A percentile compares a stretch with the other conserved stretches of the same genome.
phyloP scores from a whole-genome alignment of 2,113 vertebrate genomes.

The Sclerurus mexicanus region DNA sequence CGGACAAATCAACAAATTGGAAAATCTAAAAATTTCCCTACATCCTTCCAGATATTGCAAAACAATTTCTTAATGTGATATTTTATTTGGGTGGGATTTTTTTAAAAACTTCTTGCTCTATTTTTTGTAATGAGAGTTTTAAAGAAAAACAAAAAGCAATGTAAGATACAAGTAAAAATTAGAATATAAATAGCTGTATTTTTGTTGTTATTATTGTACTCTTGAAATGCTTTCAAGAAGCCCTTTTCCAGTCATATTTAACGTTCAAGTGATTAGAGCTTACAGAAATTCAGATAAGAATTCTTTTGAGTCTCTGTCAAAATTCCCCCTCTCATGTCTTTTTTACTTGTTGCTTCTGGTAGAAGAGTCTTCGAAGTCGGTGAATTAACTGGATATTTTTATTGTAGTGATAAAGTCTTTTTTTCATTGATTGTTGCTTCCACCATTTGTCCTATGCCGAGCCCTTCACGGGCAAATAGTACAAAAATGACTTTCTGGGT shows the following conservation, averaged over 20 bases:
- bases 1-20: neutral
- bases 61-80: neutral
- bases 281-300: neutral
- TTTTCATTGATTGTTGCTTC: neutral
- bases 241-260: neutral
- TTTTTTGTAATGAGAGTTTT: neutral
- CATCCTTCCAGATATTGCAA: neutral
- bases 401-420: neutral
- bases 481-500: neutral
- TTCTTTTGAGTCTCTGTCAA: slow-evolving; percentile 1
- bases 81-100: neutral
- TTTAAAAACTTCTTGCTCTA: neutral
- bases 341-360: neutral
- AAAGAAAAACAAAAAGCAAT: neutral
- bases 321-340: neutral
- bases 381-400: neutral
- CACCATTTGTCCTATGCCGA: neutral
- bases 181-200: neutral
- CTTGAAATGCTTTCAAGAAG: neutral
- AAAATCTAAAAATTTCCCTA: neutral
- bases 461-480: neutral
- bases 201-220: neutral
- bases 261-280: neutral
- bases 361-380: neutral
- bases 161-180: no score